A percentile compares a stretch with the other conserved stretches of the same genome.
Evolutionary conservation across 2,888 invertebrate species (phyloP).

Genomic region (Quadroppia sp.): DNA sequence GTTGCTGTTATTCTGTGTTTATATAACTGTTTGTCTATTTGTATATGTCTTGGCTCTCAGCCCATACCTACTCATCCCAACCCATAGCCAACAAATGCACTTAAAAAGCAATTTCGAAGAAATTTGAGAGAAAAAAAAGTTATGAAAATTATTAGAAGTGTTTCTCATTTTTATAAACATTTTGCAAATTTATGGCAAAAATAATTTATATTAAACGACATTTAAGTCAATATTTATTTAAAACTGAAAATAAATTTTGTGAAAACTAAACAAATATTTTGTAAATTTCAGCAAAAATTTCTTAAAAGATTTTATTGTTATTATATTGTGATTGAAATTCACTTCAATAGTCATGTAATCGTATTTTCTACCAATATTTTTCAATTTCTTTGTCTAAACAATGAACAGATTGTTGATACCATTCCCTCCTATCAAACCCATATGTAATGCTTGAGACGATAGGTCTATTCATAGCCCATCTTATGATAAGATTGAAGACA

Average conservation of each 20-base stretch:
- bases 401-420: no score
- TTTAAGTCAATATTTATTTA: background rate
- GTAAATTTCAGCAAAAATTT: constrained; percentile 1
- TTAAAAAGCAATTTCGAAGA: background rate
- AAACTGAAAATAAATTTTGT: background rate
- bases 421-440: background rate
- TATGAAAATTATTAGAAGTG: background rate
- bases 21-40: background rate
- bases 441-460: background rate
- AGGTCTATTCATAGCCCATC: constrained; percentile 22
- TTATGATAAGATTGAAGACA: background rate
- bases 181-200: background rate
- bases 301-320: background rate
- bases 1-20: constrained; percentile 6
- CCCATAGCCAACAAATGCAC: background rate
- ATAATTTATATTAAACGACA: background rate
- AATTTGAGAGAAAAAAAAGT: background rate
- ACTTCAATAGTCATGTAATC: no score
- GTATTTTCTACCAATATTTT: no score
- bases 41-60: background rate
- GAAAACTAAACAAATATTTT: constrained; percentile 12
- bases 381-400: no score
- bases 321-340: background rate
- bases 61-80: background rate
- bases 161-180: background rate